These are phyloP conservation scores for Pygmarrhopalites habei DNA, from an alignment of 1,140 invertebrate species.

Conservation along the genomic window DNA sequence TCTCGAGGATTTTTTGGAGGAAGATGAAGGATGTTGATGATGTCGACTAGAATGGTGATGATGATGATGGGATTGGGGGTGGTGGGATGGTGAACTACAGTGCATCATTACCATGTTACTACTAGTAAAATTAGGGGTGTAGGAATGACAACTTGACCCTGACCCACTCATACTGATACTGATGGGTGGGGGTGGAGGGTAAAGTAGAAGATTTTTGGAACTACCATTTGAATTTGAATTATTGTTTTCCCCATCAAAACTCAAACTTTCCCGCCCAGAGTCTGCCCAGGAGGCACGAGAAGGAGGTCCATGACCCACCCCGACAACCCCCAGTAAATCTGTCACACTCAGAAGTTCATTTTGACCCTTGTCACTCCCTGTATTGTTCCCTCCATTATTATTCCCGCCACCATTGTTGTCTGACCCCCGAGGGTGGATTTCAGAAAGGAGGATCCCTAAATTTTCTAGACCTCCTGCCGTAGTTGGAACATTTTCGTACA, in stretches of 20 bases:
- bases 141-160: background rate
- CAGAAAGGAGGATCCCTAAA: conserved; percentile 24
- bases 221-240: conserved; percentile 26
- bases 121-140: conserved; percentile 1
- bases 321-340: conserved; percentile 19
- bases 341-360: conserved; percentile 27
- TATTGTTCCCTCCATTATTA: background rate
- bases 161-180: conserved; percentile 7
- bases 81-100: background rate
- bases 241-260: conserved; percentile 37
- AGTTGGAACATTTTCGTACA: conserved; percentile 36
- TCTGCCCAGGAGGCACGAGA: conserved; percentile 34
- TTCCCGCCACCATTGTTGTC: background rate
- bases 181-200: conserved; percentile 27
- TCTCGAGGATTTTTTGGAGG: background rate
- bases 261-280: conserved; percentile 34
- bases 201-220: conserved; percentile 23
- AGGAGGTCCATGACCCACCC: conserved; percentile 20
- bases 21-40: background rate
- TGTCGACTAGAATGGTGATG: background rate
- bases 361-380: conserved; percentile 15
- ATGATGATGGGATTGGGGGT: conserved; percentile 7
- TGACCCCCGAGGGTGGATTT: conserved; percentile 2
- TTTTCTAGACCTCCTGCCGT: conserved; percentile 25
- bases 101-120: conserved; percentile 12